phyloP scores from a whole-genome alignment of 1,140 invertebrate genomes.

The Drosophila melanogaster region DNA sequence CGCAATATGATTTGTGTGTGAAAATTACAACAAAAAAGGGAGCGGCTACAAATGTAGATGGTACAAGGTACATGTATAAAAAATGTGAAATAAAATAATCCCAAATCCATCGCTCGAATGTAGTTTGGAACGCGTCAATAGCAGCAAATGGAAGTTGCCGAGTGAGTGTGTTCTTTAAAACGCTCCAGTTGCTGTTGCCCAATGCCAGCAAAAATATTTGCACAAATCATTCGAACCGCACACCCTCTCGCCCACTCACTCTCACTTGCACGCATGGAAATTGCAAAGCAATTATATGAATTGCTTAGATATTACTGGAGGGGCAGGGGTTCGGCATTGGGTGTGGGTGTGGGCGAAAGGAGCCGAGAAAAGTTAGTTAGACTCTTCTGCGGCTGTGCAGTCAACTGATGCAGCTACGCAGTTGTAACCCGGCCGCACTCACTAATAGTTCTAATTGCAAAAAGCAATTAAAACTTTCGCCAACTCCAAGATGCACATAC shows the following conservation, averaged over 20 bases:
- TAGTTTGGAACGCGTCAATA: slow-evolving; percentile 42
- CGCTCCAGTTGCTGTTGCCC: slow-evolving; percentile 6
- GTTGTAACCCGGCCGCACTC: slow-evolving; percentile 74
- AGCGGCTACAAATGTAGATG: not conserved
- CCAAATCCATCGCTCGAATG: not conserved
- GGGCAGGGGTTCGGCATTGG: not conserved
- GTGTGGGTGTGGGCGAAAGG: not conserved
- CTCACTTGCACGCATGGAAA: slow-evolving; percentile 61
- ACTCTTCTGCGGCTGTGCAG: slow-evolving; percentile 67
- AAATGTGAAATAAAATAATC: slow-evolving; percentile 40
- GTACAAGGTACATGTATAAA: not conserved
- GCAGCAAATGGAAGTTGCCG: slow-evolving; percentile 24
- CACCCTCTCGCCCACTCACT: slow-evolving; percentile 3
- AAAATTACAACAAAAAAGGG: slow-evolving; percentile 24
- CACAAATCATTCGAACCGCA: slow-evolving; percentile 58
- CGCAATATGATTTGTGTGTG: slow-evolving; percentile 48
- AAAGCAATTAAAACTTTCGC: slow-evolving; percentile 83
- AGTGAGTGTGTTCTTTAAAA: slow-evolving; percentile 17
- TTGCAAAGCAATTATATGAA: slow-evolving; percentile 80
- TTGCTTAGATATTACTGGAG: slow-evolving; percentile 65
- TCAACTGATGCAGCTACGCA: slow-evolving; percentile 71
- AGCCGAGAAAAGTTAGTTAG: slow-evolving; percentile 12
- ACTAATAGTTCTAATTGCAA: slow-evolving; percentile 83
- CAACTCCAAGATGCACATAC: slow-evolving; percentile 71
- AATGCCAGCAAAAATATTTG: slow-evolving; percentile 55